Evolutionary conservation across 2,888 invertebrate species (phyloP).

Genomic region (Hanleya hanleyi): DNA sequence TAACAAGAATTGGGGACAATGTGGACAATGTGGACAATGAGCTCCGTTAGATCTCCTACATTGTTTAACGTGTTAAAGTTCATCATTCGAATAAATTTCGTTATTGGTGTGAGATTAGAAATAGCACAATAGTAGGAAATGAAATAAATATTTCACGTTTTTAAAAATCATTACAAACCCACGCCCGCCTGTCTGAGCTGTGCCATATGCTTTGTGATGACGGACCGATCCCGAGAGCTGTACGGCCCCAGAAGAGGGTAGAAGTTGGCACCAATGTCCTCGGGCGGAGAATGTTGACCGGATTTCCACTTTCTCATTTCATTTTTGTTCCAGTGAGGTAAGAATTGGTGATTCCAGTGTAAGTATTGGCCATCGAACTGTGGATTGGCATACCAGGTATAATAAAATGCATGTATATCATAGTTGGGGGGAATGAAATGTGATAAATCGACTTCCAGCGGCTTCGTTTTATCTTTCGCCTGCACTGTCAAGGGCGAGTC

Average conservation of each 20-base stretch:
- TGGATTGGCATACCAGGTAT: slow-evolving; percentile 73
- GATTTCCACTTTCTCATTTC: slow-evolving; percentile 74
- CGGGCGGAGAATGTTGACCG: slow-evolving; percentile 76
- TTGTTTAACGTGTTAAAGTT: no score
- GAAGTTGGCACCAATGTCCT: slow-evolving; percentile 77
- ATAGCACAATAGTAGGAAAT: no score
- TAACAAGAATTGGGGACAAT: no score
- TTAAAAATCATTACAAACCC: no score
- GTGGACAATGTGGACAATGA: no score
- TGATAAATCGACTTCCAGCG: no score
- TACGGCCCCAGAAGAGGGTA: slow-evolving; percentile 77
- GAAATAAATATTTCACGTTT: no score
- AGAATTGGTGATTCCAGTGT: slow-evolving; percentile 73
- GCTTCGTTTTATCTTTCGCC: no score
- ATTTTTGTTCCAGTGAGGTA: slow-evolving; percentile 69
- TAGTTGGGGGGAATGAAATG: slow-evolving; percentile 56
- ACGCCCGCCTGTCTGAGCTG: slow-evolving; percentile 78
- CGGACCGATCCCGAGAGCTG: slow-evolving; percentile 75
- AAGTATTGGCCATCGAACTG: slow-evolving; percentile 63
- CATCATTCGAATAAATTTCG: no score
- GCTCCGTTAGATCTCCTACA: no score
- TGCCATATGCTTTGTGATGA: slow-evolving; percentile 78
- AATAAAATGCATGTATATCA: slow-evolving; percentile 74
- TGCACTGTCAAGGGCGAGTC: neutral
- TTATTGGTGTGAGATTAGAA: no score